A percentile compares a stretch with the other conserved stretches of the same genome.
Evolutionary conservation across 2,113 vertebrate genomes (phyloP).

Genomic region (Podarcis raffonei): DNA sequence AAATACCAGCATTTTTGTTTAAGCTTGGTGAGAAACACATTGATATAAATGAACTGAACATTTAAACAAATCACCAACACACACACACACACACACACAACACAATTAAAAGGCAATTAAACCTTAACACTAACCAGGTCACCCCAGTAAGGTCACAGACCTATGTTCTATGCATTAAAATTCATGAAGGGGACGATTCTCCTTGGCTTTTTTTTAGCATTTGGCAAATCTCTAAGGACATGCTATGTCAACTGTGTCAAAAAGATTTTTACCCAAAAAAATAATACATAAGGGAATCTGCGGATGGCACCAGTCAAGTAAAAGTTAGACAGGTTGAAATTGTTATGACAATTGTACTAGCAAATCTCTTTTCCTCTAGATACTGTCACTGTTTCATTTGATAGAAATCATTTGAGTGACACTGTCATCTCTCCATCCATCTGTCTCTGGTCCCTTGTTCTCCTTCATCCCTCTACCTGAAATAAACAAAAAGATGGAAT

Average conservation of each 20-base stretch:
- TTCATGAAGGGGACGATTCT: slow-evolving; percentile 41
- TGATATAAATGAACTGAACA: slow-evolving; percentile 36
- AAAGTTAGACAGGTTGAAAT: slow-evolving; percentile 46
- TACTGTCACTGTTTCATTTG: background rate
- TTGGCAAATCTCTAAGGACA: slow-evolving; percentile 38
- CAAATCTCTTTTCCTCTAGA: slow-evolving; percentile 30
- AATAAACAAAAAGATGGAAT: slow-evolving; percentile 20
- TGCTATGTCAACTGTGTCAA: slow-evolving; percentile 51
- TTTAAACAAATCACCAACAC: slow-evolving; percentile 8
- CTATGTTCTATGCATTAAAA: slow-evolving; percentile 45
- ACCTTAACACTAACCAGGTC: slow-evolving; percentile 51
- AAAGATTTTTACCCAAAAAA: slow-evolving; percentile 18
- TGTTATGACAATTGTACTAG: slow-evolving; percentile 49
- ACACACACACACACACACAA: background rate
- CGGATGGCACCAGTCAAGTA: slow-evolving; percentile 12
- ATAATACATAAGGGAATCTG: slow-evolving; percentile 26
- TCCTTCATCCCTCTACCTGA: background rate
- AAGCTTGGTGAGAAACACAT: slow-evolving; percentile 26
- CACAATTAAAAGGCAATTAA: slow-evolving; percentile 53
- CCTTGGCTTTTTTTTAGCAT: slow-evolving; percentile 43
- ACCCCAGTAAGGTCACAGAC: slow-evolving; percentile 59
- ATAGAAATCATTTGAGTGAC: slow-evolving; percentile 26
- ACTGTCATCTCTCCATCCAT: background rate
- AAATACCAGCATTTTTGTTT: background rate
- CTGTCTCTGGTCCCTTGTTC: slow-evolving; percentile 21